phyloP scores from a whole-genome alignment of 2,797 vertebrate species.

The Pelochelys cantorii region DNA sequence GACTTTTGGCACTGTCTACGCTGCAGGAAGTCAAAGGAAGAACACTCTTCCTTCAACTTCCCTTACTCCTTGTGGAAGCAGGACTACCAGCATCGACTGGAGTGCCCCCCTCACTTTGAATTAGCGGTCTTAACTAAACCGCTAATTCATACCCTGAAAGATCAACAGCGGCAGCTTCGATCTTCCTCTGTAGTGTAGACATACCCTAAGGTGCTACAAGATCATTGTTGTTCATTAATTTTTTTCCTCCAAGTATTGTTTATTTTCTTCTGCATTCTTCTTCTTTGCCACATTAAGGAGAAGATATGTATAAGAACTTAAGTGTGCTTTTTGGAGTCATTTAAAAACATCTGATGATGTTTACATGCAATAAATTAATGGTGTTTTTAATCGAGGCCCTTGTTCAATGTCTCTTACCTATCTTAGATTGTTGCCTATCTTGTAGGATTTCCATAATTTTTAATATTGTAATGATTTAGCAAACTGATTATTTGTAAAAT shows the following conservation, averaged over 20 bases:
- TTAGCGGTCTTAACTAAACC: too few relatives aligned
- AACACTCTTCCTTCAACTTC: too few relatives aligned
- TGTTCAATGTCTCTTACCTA: not conserved
- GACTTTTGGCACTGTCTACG: too few relatives aligned
- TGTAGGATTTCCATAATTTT: slow-evolving; percentile 4
- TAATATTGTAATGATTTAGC: not conserved
- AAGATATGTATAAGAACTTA: not conserved
- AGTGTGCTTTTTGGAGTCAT: not conserved
- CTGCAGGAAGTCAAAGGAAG: too few relatives aligned
- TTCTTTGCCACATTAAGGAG: not conserved
- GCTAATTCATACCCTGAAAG: too few relatives aligned
- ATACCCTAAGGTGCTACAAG: too few relatives aligned
- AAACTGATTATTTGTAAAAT: not conserved
- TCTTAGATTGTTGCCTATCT: not conserved
- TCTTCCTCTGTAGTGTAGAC: too few relatives aligned
- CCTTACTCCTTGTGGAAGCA: too few relatives aligned
- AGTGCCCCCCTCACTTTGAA: too few relatives aligned
- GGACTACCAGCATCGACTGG: too few relatives aligned
- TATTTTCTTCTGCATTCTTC: not conserved
- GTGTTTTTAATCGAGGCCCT: not conserved
- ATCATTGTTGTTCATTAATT: too few relatives aligned
- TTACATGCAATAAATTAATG: not conserved
- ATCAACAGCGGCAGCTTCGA: too few relatives aligned
- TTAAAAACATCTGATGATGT: not conserved
- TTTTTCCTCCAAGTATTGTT: not conserved